Evolutionary conservation across 2,888 invertebrate genomes (phyloP), one percentile per base, ranked within the genome.

Genomic region (Criorhina ranunculi): DNA sequence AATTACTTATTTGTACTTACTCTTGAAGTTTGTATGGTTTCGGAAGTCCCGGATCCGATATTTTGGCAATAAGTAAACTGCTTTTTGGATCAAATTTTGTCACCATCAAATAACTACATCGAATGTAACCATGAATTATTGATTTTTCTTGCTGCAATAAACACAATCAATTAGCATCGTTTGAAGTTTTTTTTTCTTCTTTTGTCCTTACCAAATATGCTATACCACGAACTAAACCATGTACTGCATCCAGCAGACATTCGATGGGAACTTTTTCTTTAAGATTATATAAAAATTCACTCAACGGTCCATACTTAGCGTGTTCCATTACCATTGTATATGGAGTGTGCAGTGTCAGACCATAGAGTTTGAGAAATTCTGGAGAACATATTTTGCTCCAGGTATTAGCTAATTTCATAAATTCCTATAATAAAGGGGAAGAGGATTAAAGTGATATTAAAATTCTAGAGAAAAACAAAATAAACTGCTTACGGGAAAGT

Each of bases 261-360:
- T 95, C 93, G 1, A 93, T 92, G 88, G 94, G 93, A 5, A 96
- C 91, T 35, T 93, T 92, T 1, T 92, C 90, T 17, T 90, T 91
- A 73, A 93, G 91, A 79, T 91, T 90, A 79, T 92, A 92, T 86
- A 88, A 86, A 82, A 91, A 92, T 64, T 90, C 93, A 89, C 97
- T 96, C 11, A 98, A 93, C 0, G 96, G 95, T 51, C 98, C 98
- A 40, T 95, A 93, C 6, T 95, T 94, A 51, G 97, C 93, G 90
- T 96, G 95, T 91, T 98, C 98, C 88, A 96, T 93, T 17, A 98
- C 95, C 92, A 98, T 94, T 0, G 97, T 95, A 31, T 96, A 94
- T 3, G 96, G 95, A 78, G 95, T 95, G 78, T 94, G 94, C 42
- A 97, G 92, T 0, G 96, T 96, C 37, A 97, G 93, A 0, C 97